Conservation (phyloP, 2,888 invertebrate species). For the Drosophila diplacantha region DNA sequence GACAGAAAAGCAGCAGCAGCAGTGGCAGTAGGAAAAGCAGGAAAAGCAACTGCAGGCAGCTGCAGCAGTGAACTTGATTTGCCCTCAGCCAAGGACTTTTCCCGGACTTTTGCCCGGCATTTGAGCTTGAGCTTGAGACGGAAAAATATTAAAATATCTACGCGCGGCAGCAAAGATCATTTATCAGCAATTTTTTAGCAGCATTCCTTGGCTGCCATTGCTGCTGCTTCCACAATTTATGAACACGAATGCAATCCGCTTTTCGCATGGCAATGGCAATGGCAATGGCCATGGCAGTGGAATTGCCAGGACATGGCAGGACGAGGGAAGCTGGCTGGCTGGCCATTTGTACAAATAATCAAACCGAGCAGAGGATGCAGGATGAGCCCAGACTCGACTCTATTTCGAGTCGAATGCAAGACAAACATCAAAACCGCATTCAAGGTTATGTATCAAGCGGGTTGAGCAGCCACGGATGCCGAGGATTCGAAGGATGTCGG, state of each 20-base stretch:
- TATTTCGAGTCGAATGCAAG: conserved; percentile 36
- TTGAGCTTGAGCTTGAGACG: conserved; percentile 51
- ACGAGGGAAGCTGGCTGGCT: conserved; percentile 44
- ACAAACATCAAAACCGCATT: conserved; percentile 70
- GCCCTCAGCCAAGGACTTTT: conserved; percentile 77
- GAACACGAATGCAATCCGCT: conserved; percentile 69
- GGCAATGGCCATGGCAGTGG: conserved; percentile 28
- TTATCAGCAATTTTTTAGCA: conserved; percentile 60
- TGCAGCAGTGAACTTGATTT: conserved; percentile 74
- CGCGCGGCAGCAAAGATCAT: conserved; percentile 65
- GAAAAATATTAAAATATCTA: conserved; percentile 69
- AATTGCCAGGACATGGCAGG: conserved; percentile 2
- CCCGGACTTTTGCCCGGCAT: conserved; percentile 11
- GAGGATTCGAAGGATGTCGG: conserved; percentile 32
- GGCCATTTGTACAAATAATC: conserved; percentile 72
- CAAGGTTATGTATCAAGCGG: conserved; percentile 73
- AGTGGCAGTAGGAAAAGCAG: conserved; percentile 28
- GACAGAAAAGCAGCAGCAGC: conserved; percentile 23
- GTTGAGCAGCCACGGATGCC: conserved; percentile 63
- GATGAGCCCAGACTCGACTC: conserved; percentile 15
- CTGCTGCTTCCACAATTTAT: conserved; percentile 70
- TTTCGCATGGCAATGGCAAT: conserved; percentile 43
- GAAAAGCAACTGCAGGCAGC: conserved; percentile 48
- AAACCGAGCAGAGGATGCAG: conserved; percentile 33
- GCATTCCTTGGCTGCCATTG: conserved; percentile 39